Conservation (phyloP, 2,113 vertebrate genomes). For the Recurvirostra avosetta region DNA sequence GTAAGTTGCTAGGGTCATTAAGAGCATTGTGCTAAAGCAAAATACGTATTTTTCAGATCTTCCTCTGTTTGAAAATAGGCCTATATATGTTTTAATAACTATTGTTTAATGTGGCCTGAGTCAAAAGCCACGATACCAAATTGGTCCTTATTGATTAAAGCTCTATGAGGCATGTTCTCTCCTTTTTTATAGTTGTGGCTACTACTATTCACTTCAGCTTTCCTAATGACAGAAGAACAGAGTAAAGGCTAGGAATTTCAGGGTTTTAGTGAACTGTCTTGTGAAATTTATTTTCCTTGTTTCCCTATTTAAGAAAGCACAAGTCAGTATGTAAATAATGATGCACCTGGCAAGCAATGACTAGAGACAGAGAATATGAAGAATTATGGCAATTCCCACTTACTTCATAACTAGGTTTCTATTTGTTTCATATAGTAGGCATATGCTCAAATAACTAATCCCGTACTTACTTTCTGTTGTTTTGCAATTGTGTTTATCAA, state of each 20-base stretch:
- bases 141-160: neutral
- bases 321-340: neutral
- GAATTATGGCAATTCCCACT: neutral
- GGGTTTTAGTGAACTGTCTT: neutral
- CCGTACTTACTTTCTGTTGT: constrained; percentile 73
- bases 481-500: constrained; percentile 78
- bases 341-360: neutral
- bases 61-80: no score
- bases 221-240: neutral
- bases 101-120: neutral
- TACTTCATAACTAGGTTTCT: neutral
- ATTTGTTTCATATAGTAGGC: neutral
- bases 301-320: neutral
- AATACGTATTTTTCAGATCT: no score
- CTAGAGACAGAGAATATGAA: neutral
- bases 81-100: neutral
- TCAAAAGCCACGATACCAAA: neutral
- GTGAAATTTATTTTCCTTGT: neutral
- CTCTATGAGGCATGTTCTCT: neutral
- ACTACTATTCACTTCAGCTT: neutral
- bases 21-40: no score
- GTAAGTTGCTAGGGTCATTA: no score
- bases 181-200: neutral
- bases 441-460: neutral
- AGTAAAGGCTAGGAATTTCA: neutral